phyloP scores from a whole-genome alignment of 2,113 vertebrate genomes.

The Callospermophilus lateralis region DNA sequence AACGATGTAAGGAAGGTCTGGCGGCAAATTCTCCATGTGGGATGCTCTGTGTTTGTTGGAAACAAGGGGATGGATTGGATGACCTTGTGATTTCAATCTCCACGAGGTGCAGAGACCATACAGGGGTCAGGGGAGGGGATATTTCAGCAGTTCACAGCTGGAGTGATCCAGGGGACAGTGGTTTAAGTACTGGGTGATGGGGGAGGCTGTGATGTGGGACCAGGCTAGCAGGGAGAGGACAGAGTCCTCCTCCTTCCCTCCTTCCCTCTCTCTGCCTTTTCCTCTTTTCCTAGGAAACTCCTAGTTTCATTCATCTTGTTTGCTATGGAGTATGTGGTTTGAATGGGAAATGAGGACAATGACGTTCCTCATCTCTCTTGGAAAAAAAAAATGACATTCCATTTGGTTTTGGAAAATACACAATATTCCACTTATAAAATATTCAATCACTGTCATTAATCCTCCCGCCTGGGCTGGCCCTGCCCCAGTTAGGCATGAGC shows the following conservation, averaged over 20 bases:
- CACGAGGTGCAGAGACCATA: not conserved
- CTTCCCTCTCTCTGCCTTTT: not conserved
- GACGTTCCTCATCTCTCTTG: slow-evolving; percentile 84
- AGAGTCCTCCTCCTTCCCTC: slow-evolving; percentile 69
- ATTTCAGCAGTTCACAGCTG: rapidly evolving
- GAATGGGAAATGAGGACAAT: slow-evolving; percentile 85
- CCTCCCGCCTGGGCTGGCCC: slow-evolving; percentile 84
- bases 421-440: slow-evolving; percentile 92
- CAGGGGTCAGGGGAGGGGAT: not conserved
- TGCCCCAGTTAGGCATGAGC: slow-evolving; percentile 85
- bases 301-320: slow-evolving; percentile 74
- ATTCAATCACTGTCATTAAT: slow-evolving; percentile 91
- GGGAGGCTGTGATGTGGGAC: not conserved
- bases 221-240: slow-evolving; percentile 72
- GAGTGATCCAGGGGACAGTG: not conserved
- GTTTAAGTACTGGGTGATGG: not conserved
- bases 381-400: slow-evolving; percentile 88
- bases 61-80: not conserved
- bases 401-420: slow-evolving; percentile 91
- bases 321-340: slow-evolving; percentile 79
- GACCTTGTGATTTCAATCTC: not conserved
- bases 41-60: slow-evolving; percentile 5
- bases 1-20: not conserved
- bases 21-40: not conserved
- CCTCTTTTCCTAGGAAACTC: not conserved